Evolutionary conservation across 2,113 vertebrate species (phyloP).

Genomic region (Brachyhypopomus gauderio): DNA sequence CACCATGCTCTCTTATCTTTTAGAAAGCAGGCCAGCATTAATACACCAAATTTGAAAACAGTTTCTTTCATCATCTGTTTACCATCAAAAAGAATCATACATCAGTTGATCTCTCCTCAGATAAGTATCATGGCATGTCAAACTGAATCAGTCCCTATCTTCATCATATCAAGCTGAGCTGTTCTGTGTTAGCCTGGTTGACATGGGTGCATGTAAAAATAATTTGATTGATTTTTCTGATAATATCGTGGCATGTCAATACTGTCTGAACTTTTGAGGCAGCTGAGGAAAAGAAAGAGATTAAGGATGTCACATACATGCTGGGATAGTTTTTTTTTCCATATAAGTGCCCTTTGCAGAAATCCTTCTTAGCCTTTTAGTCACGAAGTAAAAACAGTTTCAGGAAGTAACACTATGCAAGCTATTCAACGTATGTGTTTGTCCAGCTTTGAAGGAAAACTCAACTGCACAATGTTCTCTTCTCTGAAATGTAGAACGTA

Average conservation of each 20-base stretch:
- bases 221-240: slow-evolving; percentile 2
- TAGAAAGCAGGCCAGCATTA: too few relatives aligned
- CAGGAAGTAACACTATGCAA: neutral
- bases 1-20: too few relatives aligned
- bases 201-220: neutral
- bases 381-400: too few relatives aligned
- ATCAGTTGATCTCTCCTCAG: neutral
- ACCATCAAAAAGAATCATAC: neutral
- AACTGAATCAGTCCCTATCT: neutral
- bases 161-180: too few relatives aligned
- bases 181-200: neutral
- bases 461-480: neutral
- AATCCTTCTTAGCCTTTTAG: too few relatives aligned
- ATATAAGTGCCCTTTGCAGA: too few relatives aligned
- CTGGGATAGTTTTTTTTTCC: neutral
- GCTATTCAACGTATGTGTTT: neutral
- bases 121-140: neutral
- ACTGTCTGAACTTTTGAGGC: neutral
- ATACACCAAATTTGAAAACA: too few relatives aligned
- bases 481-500: slow-evolving; percentile 4
- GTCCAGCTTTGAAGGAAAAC: neutral
- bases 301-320: neutral
- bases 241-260: neutral
- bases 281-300: neutral
- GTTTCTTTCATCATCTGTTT: too few relatives aligned